Evolutionary conservation across 2,888 invertebrate genomes (phyloP), one percentile per base, ranked within the genome.

Genomic region (Ophion slaviceki): DNA sequence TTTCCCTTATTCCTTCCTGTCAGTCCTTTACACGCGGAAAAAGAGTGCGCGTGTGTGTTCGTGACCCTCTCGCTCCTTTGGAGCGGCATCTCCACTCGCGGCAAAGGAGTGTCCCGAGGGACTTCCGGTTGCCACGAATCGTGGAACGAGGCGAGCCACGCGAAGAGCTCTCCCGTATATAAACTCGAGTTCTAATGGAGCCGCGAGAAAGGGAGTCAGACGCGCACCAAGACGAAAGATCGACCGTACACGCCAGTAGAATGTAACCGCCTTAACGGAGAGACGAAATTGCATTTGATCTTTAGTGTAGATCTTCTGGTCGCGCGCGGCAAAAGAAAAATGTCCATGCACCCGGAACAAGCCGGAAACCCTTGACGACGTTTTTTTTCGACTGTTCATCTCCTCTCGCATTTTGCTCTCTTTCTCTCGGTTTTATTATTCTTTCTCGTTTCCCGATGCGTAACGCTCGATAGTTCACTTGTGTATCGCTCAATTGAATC

Each of bases 211-310:
- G 62, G 67, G 77, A 40, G 28, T 20, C 40, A 57, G 67, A 68
- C 68, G 68, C 76, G 71, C 57, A 62, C 4, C 77, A 32, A 80
- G 47, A 47, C 76, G 76, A 36, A 80, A 57, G 62, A 72, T 74
- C 76, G 59, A 66, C 62, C 72, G 59, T 78, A 40, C 62, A 28
- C 74, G 45, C 78, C 45, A 40, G 47, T 82, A 88, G 88, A 86
- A 89, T 88, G 88, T 90, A 90, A 89, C 91, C 88, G 88, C 88
- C 90, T 90, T 89, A 89, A 89, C 87, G 88, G 88, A 91, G 75
- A 68, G 61, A 75, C 28, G 32, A 24, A 91, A 90, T 90, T 90
- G 88, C 89, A 87, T 91, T 91, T 90, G 89, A 91, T 90, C 88
- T 87, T 86, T 82, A 78, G 80, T 66, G 79, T 45, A 62, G 75